Percentiles rank a stretch among this genome's conserved stretches.
Conservation (phyloP, 2,797 vertebrate species). For the Geotrypetes seraphini region DNA sequence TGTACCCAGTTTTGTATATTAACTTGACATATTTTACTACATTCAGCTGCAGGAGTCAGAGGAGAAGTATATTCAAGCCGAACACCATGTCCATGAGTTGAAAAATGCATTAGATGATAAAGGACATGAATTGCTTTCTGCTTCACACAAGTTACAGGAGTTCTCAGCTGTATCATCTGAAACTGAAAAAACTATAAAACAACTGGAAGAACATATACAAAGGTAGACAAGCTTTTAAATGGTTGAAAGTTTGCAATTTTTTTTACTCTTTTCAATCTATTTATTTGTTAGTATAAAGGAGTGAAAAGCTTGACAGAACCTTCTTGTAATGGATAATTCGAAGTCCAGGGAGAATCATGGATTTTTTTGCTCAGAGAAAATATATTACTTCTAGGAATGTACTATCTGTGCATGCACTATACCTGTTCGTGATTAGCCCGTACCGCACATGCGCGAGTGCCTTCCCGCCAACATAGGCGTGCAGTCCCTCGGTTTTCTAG, state of each 20-base stretch:
- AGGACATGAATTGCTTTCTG: conserved; percentile 50
- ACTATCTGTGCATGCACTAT: too few relatives aligned
- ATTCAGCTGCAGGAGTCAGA: conserved; percentile 72
- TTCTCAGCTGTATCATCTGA: conserved; percentile 40
- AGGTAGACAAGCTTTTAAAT: conserved; percentile 46
- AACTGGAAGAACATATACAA: conserved; percentile 73
- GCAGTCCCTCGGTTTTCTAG: too few relatives aligned
- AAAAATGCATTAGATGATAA: conserved; percentile 56
- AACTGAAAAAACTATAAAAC: conserved; percentile 48
- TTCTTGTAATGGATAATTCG: background rate
- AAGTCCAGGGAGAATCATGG: background rate
- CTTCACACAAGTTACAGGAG: conserved; percentile 65
- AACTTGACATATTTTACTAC: too few relatives aligned
- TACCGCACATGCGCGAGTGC: too few relatives aligned
- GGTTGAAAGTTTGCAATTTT: too few relatives aligned
- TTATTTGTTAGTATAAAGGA: background rate
- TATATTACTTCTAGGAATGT: too few relatives aligned
- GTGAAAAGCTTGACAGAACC: background rate
- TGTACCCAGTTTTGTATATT: too few relatives aligned
- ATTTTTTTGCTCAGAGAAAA: background rate
- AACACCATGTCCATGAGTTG: conserved; percentile 49
- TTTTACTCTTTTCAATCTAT: too few relatives aligned
- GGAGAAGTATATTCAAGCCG: conserved; percentile 55
- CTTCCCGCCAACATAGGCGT: too few relatives aligned
- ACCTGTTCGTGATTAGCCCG: too few relatives aligned